Evolutionary conservation across 2,888 invertebrate species (phyloP).

Genomic region (Lacanobia oleracea): DNA sequence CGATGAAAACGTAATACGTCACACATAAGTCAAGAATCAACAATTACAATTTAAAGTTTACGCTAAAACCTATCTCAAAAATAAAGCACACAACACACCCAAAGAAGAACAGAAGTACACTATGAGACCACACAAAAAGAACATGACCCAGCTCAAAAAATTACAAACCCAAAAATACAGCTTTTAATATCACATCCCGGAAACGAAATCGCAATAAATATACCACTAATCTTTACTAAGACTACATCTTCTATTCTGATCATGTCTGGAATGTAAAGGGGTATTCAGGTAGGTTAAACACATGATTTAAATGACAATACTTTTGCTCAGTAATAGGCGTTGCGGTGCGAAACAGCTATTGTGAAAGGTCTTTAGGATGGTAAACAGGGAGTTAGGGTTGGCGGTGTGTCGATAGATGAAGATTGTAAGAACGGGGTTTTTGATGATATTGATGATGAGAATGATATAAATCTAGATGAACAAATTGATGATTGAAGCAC

Average conservation of each 20-base stretch:
- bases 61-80: neutral
- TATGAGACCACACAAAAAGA: slow-evolving; percentile 30
- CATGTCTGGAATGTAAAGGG: slow-evolving; percentile 72
- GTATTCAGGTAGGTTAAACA: slow-evolving; percentile 87
- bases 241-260: slow-evolving; percentile 69
- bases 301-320: slow-evolving; percentile 86
- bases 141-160: neutral
- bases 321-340: slow-evolving; percentile 84
- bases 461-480: neutral
- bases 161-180: slow-evolving; percentile 24
- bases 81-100: neutral
- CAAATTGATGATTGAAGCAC: too few species aligned
- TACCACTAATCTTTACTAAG: slow-evolving; percentile 68
- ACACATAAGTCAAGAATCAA: too few species aligned
- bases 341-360: slow-evolving; percentile 86
- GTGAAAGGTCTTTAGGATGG: slow-evolving; percentile 75
- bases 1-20: too few species aligned
- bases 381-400: slow-evolving; percentile 77
- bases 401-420: slow-evolving; percentile 56
- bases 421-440: too few species aligned
- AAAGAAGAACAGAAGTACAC: neutral
- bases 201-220: slow-evolving; percentile 64
- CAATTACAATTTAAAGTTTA: too few species aligned
- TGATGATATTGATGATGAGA: slow-evolving; percentile 9
- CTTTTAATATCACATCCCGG: slow-evolving; percentile 62